Conservation (phyloP, 2,797 vertebrate genomes). For the Enteromius unitaeniatus region DNA sequence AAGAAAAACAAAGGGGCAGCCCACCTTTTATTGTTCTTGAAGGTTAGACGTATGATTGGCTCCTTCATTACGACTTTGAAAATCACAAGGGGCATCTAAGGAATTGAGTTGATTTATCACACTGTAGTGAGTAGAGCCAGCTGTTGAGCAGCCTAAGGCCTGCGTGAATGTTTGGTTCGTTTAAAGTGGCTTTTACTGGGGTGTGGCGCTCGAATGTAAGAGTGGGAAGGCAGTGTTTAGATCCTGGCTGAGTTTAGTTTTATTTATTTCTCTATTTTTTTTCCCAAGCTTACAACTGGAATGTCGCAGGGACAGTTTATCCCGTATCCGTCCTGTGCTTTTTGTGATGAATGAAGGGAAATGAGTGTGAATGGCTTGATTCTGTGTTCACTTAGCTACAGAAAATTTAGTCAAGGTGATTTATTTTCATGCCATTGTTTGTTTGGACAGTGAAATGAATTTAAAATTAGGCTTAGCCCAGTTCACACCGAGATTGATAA, state of each 20-base stretch:
- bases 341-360: slow-evolving; percentile 40
- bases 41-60: background rate
- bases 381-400: slow-evolving; percentile 7
- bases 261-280: slow-evolving; percentile 19
- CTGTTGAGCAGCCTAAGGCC: slow-evolving; percentile 50
- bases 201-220: slow-evolving; percentile 25
- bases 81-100: background rate
- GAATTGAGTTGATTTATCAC: slow-evolving; percentile 43
- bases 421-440: background rate
- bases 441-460: background rate
- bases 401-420: background rate
- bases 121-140: slow-evolving; percentile 49
- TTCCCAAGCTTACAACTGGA: slow-evolving; percentile 29
- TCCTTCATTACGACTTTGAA: background rate
- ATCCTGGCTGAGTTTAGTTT: slow-evolving; percentile 30
- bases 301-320: slow-evolving; percentile 26
- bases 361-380: slow-evolving; percentile 18
- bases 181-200: slow-evolving; percentile 37
- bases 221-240: slow-evolving; percentile 52
- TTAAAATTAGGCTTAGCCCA: background rate
- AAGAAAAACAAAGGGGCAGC: background rate
- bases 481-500: too few species aligned
- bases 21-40: background rate
- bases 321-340: slow-evolving; percentile 3
- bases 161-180: slow-evolving; percentile 56